Percentiles rank a stretch among this genome's conserved stretches.
Conservation (phyloP, 2,888 invertebrate genomes). For the Tipula unca region DNA sequence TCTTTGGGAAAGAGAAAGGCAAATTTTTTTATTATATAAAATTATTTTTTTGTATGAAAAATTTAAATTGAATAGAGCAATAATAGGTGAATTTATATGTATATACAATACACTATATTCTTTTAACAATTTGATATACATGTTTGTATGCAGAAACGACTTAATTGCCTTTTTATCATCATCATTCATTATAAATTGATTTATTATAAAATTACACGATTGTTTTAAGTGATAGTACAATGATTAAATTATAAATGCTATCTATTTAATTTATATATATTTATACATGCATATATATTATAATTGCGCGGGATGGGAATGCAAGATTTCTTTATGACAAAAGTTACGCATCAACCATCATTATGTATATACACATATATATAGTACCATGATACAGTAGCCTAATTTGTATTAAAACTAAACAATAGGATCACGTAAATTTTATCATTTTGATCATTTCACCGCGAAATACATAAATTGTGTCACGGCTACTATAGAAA, state of each 20-base stretch:
- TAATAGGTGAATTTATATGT: background rate
- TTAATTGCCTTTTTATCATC: slow-evolving; percentile 10
- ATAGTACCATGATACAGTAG: background rate
- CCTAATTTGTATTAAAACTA: background rate
- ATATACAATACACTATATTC: background rate
- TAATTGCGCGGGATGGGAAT: background rate
- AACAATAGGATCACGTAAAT: background rate
- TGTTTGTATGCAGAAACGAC: background rate
- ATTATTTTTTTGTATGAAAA: background rate
- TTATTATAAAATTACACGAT: background rate
- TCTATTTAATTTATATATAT: background rate
- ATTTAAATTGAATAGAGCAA: background rate
- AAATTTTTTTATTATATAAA: background rate
- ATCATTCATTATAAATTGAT: background rate
- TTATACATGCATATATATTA: background rate
- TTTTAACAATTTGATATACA: background rate
- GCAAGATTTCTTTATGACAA: background rate
- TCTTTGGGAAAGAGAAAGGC: slow-evolving; percentile 8
- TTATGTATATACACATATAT: no score
- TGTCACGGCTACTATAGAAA: background rate
- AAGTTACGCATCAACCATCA: background rate
- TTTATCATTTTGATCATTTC: background rate
- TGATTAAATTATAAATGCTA: background rate
- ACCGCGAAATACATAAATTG: background rate
- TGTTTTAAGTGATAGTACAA: background rate